A percentile compares a stretch with the other conserved stretches of the same genome.
These are phyloP conservation scores for Lasioglossum calceatum DNA, from an alignment of 2,888 invertebrate genomes.

Conservation along the genomic window DNA sequence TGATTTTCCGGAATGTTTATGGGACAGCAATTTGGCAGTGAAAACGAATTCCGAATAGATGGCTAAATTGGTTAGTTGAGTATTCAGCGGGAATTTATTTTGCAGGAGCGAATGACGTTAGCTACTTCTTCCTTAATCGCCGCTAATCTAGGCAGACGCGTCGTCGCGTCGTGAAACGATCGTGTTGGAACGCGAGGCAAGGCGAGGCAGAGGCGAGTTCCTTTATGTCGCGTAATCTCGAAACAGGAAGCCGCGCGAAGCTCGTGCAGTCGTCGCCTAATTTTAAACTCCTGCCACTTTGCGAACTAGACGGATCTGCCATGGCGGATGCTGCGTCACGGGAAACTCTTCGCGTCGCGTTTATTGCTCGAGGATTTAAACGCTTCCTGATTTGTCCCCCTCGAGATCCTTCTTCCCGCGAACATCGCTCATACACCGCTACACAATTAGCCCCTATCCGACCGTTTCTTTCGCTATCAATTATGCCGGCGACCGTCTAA, in stretches of 20 bases:
- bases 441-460: not conserved
- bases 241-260: constrained; percentile 17
- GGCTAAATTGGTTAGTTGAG: not conserved
- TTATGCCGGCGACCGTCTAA: not conserved
- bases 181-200: constrained; percentile 9
- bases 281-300: constrained; percentile 52
- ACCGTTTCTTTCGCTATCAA: not conserved
- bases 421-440: not conserved
- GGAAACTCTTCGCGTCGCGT: constrained; percentile 31
- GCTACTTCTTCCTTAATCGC: constrained; percentile 38
- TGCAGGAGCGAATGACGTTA: constrained; percentile 15
- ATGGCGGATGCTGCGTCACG: constrained; percentile 7
- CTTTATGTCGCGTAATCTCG: constrained; percentile 18
- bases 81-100: not conserved
- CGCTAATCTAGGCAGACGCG: constrained; percentile 24
- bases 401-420: not conserved
- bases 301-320: constrained; percentile 23
- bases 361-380: constrained; percentile 32
- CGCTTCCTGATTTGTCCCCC: constrained; percentile 28
- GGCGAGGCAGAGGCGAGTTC: constrained; percentile 14
- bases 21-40: not conserved
- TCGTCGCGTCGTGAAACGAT: constrained; percentile 18
- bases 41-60: not conserved
- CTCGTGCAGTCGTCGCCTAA: constrained; percentile 36
- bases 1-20: not conserved